Conservation (phyloP, 2,888 invertebrate genomes). For the Litoditis marina region DNA sequence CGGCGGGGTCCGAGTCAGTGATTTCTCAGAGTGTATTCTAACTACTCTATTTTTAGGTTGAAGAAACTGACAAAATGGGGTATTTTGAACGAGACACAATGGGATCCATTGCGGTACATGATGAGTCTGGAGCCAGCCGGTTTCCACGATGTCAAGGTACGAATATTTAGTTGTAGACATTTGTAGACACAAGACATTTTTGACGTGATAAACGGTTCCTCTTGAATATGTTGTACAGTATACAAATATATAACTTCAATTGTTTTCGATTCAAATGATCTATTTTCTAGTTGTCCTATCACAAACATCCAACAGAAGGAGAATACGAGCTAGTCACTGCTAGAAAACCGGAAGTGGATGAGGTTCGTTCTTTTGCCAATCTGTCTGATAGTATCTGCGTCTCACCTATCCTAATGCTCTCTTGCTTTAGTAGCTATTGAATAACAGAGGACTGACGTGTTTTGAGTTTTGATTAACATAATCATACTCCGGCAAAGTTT, state of each 20-base stretch:
- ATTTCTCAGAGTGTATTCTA: background rate
- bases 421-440: too few relatives aligned
- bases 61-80: conserved; percentile 35
- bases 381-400: too few relatives aligned
- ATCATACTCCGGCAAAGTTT: too few relatives aligned
- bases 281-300: conserved; percentile 25
- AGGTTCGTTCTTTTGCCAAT: conserved; percentile 6
- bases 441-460: too few relatives aligned
- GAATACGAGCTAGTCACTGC: conserved; percentile 47
- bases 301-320: conserved; percentile 17
- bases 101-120: conserved; percentile 50
- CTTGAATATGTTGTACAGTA: too few relatives aligned
- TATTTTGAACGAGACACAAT: conserved; percentile 39
- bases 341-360: conserved; percentile 23
- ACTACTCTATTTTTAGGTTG: conserved; percentile 33
- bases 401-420: too few relatives aligned
- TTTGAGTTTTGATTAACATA: too few relatives aligned
- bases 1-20: too few relatives aligned
- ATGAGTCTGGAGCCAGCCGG: conserved; percentile 40
- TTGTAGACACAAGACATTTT: too few relatives aligned
- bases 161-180: background rate
- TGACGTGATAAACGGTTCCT: too few relatives aligned
- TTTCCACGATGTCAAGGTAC: conserved; percentile 46
- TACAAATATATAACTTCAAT: too few relatives aligned
- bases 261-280: too few relatives aligned